phyloP scores from a whole-genome alignment of 2,797 vertebrate species.

The Peromyscus melanophrys region DNA sequence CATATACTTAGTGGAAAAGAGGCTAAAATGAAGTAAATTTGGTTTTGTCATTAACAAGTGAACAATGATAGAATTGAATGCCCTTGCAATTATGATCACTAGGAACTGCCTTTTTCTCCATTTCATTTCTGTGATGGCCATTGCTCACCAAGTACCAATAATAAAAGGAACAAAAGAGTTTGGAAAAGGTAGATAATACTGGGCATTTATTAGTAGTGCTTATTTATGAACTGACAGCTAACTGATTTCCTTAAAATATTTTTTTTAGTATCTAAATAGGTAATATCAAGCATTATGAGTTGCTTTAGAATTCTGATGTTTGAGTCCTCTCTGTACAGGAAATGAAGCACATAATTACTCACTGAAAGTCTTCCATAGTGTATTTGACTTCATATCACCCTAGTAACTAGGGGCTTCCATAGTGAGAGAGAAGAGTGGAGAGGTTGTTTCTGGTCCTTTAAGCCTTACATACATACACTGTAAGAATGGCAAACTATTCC shows the following conservation, averaged over 20 bases:
- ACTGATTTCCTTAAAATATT: constrained; percentile 59
- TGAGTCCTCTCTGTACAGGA: not conserved
- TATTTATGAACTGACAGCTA: constrained; percentile 55
- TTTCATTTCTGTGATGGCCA: constrained; percentile 38
- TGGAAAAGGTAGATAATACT: constrained; percentile 27
- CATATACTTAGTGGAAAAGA: constrained; percentile 54
- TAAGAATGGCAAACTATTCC: constrained; percentile 55
- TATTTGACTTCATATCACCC: constrained; percentile 20
- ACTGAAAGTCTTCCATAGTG: constrained; percentile 59
- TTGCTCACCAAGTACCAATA: constrained; percentile 16
- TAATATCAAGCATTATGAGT: constrained; percentile 47
- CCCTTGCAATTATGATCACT: constrained; percentile 6
- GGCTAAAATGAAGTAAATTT: constrained; percentile 47
- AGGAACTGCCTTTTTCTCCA: constrained; percentile 74
- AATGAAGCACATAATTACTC: constrained; percentile 40
- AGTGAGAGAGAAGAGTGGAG: constrained; percentile 53
- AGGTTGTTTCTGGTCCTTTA: constrained; percentile 63
- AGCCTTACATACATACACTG: constrained; percentile 48
- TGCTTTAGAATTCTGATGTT: constrained; percentile 70
- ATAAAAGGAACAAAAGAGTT: constrained; percentile 38
- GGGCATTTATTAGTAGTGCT: constrained; percentile 57
- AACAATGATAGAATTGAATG: constrained; percentile 38
- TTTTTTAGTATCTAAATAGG: constrained; percentile 49
- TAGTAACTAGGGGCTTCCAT: constrained; percentile 29
- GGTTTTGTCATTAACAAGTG: constrained; percentile 55